Evolutionary conservation across 1,140 invertebrate genomes (phyloP).

Genomic region (Cotesia glomerata): DNA sequence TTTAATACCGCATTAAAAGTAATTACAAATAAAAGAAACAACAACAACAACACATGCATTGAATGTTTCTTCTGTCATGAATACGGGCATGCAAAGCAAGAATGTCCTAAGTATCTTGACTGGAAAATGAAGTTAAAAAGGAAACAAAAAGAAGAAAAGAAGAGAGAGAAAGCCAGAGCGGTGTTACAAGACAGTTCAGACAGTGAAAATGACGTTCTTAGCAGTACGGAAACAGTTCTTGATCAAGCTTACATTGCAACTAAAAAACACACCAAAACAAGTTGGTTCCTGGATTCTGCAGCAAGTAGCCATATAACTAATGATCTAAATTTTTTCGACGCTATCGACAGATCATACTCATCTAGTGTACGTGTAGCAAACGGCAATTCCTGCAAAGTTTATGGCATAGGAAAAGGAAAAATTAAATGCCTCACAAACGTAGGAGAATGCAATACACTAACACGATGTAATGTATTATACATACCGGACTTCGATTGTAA

Average conservation of each 20-base stretch:
- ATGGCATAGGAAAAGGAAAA: background rate
- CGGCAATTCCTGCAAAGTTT: background rate
- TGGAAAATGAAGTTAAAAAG: constrained; percentile 2
- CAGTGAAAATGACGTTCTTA: no score
- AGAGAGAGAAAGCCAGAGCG: background rate
- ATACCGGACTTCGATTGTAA: background rate
- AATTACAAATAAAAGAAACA: background rate
- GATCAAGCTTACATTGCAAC: background rate
- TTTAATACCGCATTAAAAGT: background rate
- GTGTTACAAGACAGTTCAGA: background rate
- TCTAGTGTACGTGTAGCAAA: background rate
- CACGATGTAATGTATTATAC: background rate
- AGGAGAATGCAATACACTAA: background rate
- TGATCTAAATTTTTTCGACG: constrained; percentile 1
- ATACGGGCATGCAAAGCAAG: background rate
- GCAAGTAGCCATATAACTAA: background rate
- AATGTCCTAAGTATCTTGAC: background rate
- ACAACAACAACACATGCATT: background rate
- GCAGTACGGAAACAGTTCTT: background rate
- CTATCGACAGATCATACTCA: background rate
- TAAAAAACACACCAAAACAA: background rate
- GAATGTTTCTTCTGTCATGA: constrained; percentile 6
- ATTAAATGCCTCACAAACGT: background rate
- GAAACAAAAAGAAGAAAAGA: background rate
- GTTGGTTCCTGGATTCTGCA: background rate